A percentile compares a stretch with the other conserved stretches of the same genome.
These are phyloP conservation scores for Oncorhynchus kisutch DNA, from an alignment of 2,113 vertebrate species.

Conservation along the genomic window DNA sequence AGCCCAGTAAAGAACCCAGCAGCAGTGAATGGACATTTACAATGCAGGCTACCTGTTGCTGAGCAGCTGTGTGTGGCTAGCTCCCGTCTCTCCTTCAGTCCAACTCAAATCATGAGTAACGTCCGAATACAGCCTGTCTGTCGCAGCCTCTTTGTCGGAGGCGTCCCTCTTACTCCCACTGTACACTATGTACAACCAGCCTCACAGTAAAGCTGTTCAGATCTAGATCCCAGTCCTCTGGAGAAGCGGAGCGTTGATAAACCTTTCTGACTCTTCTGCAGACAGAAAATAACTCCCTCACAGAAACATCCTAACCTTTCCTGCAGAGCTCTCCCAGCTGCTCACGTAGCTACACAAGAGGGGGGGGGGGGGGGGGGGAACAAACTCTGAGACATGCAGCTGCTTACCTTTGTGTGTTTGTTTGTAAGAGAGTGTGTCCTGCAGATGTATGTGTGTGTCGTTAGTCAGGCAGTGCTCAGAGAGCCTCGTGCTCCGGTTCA, in stretches of 20 bases:
- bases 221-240: constrained; percentile 11
- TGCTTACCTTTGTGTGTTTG: constrained; percentile 57
- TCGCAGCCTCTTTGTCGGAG: constrained; percentile 3
- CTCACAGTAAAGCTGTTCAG: not conserved
- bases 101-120: not conserved
- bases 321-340: constrained; percentile 50
- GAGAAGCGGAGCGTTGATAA: constrained; percentile 50
- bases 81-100: not conserved
- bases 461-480: constrained; percentile 27
- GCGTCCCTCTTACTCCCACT: not conserved
- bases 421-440: constrained; percentile 35
- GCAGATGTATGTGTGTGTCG: constrained; percentile 48
- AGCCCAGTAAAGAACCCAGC: too few species aligned
- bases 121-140: too few species aligned
- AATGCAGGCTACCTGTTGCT: too few species aligned
- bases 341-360: constrained; percentile 7
- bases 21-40: too few species aligned
- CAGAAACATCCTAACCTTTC: constrained; percentile 45
- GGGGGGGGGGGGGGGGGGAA: not conserved
- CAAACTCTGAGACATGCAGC: not conserved
- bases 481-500: constrained; percentile 33
- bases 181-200: not conserved
- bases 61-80: too few species aligned
- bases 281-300: constrained; percentile 49
- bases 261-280: constrained; percentile 44